A percentile compares a stretch with the other conserved stretches of the same genome.
Conservation (phyloP, 1,140 invertebrate species). For the Papilio xuthus region DNA sequence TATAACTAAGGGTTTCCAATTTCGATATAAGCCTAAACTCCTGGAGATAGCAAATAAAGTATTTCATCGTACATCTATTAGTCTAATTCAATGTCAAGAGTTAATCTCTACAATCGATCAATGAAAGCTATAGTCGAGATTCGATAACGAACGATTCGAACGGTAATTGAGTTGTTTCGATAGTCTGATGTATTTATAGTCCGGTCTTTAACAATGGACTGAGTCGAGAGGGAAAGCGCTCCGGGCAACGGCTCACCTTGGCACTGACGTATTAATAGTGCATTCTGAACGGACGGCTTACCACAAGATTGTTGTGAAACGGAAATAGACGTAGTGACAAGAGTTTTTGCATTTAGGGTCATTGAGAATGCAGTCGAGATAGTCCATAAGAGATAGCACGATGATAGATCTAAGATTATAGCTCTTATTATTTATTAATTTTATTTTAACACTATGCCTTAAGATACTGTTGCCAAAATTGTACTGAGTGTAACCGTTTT, state of each 20-base stretch:
- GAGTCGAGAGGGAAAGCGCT: slow-evolving; percentile 64
- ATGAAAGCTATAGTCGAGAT: not conserved
- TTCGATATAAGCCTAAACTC: too few species aligned
- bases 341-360: slow-evolving; percentile 10
- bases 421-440: slow-evolving; percentile 33
- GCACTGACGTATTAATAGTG: slow-evolving; percentile 73
- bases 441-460: too few species aligned
- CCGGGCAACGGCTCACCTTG: slow-evolving; percentile 70
- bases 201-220: slow-evolving; percentile 43
- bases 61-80: not conserved
- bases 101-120: not conserved
- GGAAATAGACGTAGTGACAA: slow-evolving; percentile 16
- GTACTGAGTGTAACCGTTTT: too few species aligned
- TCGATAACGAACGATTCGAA: slow-evolving; percentile 22
- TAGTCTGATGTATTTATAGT: slow-evolving; percentile 60
- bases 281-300: slow-evolving; percentile 52
- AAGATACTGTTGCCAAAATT: too few species aligned
- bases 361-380: not conserved
- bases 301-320: slow-evolving; percentile 13
- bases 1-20: too few species aligned
- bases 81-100: not conserved
- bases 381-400: not conserved
- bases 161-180: slow-evolving; percentile 39
- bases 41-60: not conserved
- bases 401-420: slow-evolving; percentile 7